Evolutionary conservation across 2,797 vertebrate species (phyloP).

Genomic region (Trichosurus vulpecula): DNA sequence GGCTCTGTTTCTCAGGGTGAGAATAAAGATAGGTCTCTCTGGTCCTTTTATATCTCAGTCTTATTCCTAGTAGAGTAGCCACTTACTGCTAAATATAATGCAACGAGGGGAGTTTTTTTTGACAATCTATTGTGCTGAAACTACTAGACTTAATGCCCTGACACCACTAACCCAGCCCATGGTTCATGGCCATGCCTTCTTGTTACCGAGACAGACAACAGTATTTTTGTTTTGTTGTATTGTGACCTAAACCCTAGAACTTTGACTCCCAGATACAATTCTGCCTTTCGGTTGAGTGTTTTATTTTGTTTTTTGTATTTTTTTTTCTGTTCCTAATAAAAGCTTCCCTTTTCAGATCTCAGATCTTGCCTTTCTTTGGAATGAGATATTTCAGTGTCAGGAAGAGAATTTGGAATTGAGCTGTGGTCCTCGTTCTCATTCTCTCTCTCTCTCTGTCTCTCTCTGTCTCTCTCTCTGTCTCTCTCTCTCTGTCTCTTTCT

Average conservation of each 20-base stretch:
- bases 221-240: too few relatives aligned
- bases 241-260: background rate
- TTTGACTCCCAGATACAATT: background rate
- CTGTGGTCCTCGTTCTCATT: rapidly evolving
- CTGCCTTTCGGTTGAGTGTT: background rate
- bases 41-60: background rate
- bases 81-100: background rate
- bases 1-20: background rate
- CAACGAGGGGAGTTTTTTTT: background rate
- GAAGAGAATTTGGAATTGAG: background rate
- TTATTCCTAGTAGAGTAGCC: background rate
- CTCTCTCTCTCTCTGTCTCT: background rate
- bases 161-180: background rate
- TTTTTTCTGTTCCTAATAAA: background rate
- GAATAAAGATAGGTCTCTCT: background rate
- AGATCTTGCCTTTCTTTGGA: background rate
- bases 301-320: background rate
- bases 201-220: background rate
- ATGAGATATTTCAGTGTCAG: background rate
- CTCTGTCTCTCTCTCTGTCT: background rate
- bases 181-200: background rate
- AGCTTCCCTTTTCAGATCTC: slow-evolving; percentile 18
- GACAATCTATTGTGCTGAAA: slow-evolving; percentile 2
- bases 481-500: background rate
- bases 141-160: background rate